Conservation (phyloP, 2,888 invertebrate genomes). For the Quadroppia sp. region DNA sequence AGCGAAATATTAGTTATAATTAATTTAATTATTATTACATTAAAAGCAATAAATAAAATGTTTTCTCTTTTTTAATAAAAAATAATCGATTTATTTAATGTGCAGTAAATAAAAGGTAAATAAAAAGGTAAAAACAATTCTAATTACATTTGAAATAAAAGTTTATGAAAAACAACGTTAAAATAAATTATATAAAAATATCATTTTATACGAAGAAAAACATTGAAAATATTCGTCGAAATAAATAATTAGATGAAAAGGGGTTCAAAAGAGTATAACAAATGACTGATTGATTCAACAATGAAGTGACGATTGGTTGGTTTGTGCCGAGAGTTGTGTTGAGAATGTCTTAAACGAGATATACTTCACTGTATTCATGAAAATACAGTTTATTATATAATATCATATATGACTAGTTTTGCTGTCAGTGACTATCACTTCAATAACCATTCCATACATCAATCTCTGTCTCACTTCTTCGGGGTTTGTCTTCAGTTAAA, state of each 20-base stretch:
- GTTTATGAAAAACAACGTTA: not conserved
- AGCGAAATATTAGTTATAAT: not conserved
- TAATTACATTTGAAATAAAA: not conserved
- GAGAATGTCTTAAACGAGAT: slow-evolving; percentile 23
- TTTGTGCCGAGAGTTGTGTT: no score
- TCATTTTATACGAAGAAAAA: no score
- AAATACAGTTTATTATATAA: not conserved
- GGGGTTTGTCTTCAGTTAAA: not conserved
- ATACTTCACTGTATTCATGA: not conserved
- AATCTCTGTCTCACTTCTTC: not conserved
- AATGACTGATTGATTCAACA: no score
- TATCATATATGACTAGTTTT: no score
- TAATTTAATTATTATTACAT: no score
- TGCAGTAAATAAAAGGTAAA: slow-evolving; percentile 3
- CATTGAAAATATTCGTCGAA: no score
- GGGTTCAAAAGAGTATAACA: no score
- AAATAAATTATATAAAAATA: no score
- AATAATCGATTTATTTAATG: slow-evolving; percentile 7
- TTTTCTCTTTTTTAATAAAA: not conserved
- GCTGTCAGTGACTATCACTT: no score
- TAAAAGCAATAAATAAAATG: slow-evolving; percentile 10
- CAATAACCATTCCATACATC: not conserved
- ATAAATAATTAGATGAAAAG: no score
- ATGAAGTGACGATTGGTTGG: no score
- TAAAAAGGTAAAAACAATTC: not conserved